Conservation (phyloP, 2,888 invertebrate species). For the Oligia latruncula region DNA sequence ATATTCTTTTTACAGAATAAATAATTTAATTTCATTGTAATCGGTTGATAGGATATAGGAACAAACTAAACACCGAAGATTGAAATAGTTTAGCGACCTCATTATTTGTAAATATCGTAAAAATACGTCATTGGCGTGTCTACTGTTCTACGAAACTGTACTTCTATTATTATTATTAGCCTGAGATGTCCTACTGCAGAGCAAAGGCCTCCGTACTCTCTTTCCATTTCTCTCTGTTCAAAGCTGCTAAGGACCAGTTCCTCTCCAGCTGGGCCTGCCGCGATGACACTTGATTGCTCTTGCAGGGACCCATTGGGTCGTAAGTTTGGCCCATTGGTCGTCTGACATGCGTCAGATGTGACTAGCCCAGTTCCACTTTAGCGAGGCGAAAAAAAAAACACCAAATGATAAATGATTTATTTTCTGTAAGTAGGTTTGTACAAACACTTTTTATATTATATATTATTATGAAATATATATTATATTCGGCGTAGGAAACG, state of each 20-base stretch:
- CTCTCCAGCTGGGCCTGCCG: background rate
- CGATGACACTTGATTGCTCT: no score
- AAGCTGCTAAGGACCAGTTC: background rate
- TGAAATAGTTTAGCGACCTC: slow-evolving; percentile 52
- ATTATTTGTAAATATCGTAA: slow-evolving; percentile 57
- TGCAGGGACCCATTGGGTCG: background rate
- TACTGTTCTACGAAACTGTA: background rate
- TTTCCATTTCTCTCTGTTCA: background rate
- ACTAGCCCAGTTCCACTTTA: background rate
- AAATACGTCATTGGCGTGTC: slow-evolving; percentile 43
- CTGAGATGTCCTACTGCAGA: background rate
- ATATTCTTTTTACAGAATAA: no score
- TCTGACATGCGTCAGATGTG: background rate
- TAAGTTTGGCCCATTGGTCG: background rate
- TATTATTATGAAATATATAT: no score
- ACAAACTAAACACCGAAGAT: slow-evolving; percentile 17
- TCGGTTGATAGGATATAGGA: slow-evolving; percentile 1
- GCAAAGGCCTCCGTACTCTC: background rate
- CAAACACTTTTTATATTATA: no score
- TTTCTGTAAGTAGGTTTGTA: no score
- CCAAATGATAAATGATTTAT: no score
- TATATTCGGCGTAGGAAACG: no score
- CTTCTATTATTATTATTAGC: background rate
- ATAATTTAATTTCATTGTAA: background rate
- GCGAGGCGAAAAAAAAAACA: background rate